Conservation (phyloP, 35 echinoderm and acorn worm species). For the Anneissia japonica region DNA sequence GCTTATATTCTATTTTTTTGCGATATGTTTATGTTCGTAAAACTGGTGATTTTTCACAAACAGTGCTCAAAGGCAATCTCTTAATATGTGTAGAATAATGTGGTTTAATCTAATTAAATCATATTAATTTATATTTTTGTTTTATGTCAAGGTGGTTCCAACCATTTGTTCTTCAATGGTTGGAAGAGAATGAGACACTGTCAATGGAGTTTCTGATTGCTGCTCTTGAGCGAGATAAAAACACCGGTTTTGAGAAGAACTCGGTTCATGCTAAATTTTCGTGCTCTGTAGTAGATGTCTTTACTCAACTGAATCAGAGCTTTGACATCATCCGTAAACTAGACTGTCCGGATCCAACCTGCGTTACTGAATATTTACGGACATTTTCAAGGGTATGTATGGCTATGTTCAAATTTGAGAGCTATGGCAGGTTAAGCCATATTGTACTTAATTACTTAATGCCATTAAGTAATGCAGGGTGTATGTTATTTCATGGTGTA, state of each 20-base stretch:
- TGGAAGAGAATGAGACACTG: conserved; percentile 82
- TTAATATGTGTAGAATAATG: no score
- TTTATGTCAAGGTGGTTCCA: conserved; percentile 84
- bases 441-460: no score
- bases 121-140: not conserved
- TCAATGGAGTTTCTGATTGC: conserved; percentile 95
- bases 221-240: conserved; percentile 74
- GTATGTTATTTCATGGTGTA: no score
- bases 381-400: conserved; percentile 70
- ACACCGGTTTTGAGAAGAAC: conserved; percentile 92
- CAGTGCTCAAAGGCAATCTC: no score
- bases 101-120: no score
- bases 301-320: conserved; percentile 96
- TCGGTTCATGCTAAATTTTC: conserved; percentile 88
- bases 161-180: conserved; percentile 97
- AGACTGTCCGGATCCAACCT: conserved; percentile 83
- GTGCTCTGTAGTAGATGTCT: conserved; percentile 93
- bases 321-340: conserved; percentile 91
- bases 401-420: no score
- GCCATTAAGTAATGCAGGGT: no score
- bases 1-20: no score
- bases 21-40: no score
- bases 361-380: conserved; percentile 90
- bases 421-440: no score
- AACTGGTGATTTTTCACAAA: no score